Evolutionary conservation across 2,797 vertebrate genomes (phyloP).

Genomic region (Protosalanx chinensis): DNA sequence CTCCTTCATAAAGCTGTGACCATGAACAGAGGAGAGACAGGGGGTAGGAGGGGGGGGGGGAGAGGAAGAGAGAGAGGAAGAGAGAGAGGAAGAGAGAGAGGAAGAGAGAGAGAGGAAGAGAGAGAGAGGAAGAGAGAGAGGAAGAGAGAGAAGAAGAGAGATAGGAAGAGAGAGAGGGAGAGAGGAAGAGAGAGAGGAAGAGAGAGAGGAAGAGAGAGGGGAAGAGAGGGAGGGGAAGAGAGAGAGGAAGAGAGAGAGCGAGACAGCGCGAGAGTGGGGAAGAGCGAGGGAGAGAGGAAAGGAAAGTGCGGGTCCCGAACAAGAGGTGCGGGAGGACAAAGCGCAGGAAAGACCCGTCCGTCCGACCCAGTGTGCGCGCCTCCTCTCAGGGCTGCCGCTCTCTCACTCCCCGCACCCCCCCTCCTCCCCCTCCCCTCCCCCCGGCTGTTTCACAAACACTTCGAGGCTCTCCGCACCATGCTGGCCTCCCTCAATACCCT

Average conservation of each 20-base stretch:
- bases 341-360: too few relatives aligned
- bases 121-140: constrained; percentile 32
- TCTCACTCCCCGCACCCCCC: constrained; percentile 10
- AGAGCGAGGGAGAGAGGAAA: neutral
- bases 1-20: constrained; percentile 32
- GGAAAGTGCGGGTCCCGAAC: neutral
- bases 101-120: constrained; percentile 6
- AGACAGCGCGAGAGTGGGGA: neutral
- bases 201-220: neutral
- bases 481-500: too few relatives aligned
- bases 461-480: too few relatives aligned
- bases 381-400: too few relatives aligned
- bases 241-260: neutral
- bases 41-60: neutral
- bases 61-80: neutral
- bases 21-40: constrained; percentile 16
- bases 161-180: neutral
- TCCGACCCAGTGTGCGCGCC: too few relatives aligned
- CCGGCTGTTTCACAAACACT: neutral
- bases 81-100: too few relatives aligned
- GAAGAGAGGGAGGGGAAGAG: constrained; percentile 21
- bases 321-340: too few relatives aligned
- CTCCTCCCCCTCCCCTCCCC: neutral
- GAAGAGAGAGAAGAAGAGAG: constrained; percentile 8
- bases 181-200: constrained; percentile 1